A percentile compares a stretch with the other conserved stretches of the same genome.
phyloP scores from a whole-genome alignment of 2,113 vertebrate genomes.

The Loxodonta africana region DNA sequence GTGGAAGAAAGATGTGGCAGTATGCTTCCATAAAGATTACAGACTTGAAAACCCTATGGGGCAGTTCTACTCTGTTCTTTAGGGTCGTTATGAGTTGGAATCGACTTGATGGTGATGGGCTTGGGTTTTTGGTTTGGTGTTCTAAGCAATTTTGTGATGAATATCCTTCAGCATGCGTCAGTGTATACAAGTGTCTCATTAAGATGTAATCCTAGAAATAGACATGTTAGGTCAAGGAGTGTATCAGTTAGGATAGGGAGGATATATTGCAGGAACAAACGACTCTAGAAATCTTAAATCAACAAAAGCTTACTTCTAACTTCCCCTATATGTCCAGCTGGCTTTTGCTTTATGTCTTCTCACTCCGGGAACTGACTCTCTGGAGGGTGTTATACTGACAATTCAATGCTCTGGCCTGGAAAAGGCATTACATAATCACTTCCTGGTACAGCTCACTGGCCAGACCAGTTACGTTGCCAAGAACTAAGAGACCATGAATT shows the following conservation, averaged over 20 bases:
- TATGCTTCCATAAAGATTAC: neutral
- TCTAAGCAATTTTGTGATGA: neutral
- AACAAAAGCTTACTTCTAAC: neutral
- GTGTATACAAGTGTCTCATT: neutral
- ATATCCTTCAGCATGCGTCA: neutral
- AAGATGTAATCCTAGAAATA: neutral
- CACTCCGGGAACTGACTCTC: neutral
- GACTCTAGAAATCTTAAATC: neutral
- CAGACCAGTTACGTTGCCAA: neutral
- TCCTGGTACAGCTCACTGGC: neutral
- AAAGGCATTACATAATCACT: neutral
- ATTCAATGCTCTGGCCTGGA: neutral
- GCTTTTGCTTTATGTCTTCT: neutral
- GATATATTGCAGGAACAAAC: neutral
- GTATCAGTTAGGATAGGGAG: neutral
- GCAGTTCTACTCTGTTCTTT: neutral
- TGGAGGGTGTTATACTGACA: neutral
- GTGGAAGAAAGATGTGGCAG: no score
- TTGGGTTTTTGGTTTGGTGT: neutral
- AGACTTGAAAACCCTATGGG: neutral
- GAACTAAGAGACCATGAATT: neutral
- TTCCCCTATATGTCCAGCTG: neutral
- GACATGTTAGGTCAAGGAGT: neutral
- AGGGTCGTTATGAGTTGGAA: neutral
- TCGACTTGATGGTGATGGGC: neutral